Base-by-base conservation (phyloP, 1,140 invertebrate genomes). In the Nasonia giraulti region DNA sequence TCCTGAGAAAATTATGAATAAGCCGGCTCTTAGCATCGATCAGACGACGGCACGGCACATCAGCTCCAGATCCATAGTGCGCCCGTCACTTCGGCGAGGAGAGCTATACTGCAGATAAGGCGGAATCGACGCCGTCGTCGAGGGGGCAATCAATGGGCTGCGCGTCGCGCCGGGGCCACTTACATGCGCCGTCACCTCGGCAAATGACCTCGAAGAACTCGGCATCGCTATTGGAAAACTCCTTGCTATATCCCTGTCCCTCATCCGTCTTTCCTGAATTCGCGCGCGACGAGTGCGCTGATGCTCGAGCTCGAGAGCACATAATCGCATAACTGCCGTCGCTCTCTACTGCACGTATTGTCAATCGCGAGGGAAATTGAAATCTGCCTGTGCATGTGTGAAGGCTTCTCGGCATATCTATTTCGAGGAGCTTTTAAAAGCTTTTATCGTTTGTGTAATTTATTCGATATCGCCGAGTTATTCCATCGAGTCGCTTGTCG, bases 1-100 rank as follows among this genome's bases (percentile, higher is more conserved):
- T 66, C 33, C 55, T 7, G 12, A 2, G 37, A 37, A 82, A 82
- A 82, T 82, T 66, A 71, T 78, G 62, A 83, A 68, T 83, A 69
- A 83, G 40, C 40, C 11, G 23, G 7, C 27, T 47, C 14, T 69
- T 27, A 27, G 27, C 62, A 78, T 77, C 75, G 40, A 68, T 71
- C 40, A 12, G 27, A 10, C 50, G 31, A 27, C 50, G 31, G n/a
- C 44, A 37, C 33, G 47, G 23, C 12, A 33, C 23, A 71, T 62
- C 55, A 44, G 73, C 73, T 37, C 73, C 20, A 62, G 55, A 20
- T 62, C 55, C 55, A 62, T 62, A 62, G 55, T n/a, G 55, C 55
- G 17, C 14, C 17, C 55, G 55, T 62, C 55, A 20, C 55, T 62
- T 62, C 17, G 14, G 27, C 27, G 11, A 66, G 47, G 2, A n/a